These are phyloP conservation scores for Coranthus polyacanthus DNA, from an alignment of 2,797 vertebrate species.

Conservation along the genomic window DNA sequence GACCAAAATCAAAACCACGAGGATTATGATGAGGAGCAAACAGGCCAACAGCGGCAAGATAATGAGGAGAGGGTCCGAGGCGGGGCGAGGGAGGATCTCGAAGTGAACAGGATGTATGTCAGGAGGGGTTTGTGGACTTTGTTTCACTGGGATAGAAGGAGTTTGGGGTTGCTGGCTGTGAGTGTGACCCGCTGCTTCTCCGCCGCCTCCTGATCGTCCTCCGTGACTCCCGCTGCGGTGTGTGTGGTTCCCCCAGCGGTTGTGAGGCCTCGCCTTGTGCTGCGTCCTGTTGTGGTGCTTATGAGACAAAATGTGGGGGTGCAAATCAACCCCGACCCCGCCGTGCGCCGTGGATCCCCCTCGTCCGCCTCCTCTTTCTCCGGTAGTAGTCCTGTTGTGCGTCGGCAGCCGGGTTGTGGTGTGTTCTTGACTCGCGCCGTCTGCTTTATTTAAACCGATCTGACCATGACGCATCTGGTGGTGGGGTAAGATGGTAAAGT, in stretches of 20 bases:
- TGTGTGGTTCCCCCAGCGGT: conserved; percentile 77
- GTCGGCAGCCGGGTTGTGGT: conserved; percentile 36
- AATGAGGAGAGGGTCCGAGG: conserved; percentile 83
- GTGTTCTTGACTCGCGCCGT: conserved; percentile 48
- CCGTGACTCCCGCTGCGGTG: conserved; percentile 54
- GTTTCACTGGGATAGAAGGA: conserved; percentile 54
- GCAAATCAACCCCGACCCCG: neutral
- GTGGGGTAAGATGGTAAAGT: conserved; percentile 87
- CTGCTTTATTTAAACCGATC: conserved; percentile 50
- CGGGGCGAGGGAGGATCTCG: conserved; percentile 78
- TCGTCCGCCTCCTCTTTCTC: conserved; percentile 33
- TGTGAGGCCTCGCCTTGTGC: conserved; percentile 67
- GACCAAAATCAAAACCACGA: conserved; percentile 83
- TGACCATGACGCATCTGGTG: conserved; percentile 72
- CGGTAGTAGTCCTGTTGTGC: conserved; percentile 59
- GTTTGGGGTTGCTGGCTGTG: conserved; percentile 32
- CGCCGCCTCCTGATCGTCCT: conserved; percentile 25
- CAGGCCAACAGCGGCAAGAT: conserved; percentile 85
- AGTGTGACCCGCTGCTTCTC: conserved; percentile 32
- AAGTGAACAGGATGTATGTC: conserved; percentile 60
- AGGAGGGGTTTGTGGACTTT: conserved; percentile 36
- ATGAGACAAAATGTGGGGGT: conserved; percentile 65
- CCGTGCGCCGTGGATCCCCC: conserved; percentile 22
- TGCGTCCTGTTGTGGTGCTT: conserved; percentile 76
- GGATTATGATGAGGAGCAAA: conserved; percentile 85